Conservation (phyloP, 2,797 vertebrate species). For the Oryzias dopingdopingensis region DNA sequence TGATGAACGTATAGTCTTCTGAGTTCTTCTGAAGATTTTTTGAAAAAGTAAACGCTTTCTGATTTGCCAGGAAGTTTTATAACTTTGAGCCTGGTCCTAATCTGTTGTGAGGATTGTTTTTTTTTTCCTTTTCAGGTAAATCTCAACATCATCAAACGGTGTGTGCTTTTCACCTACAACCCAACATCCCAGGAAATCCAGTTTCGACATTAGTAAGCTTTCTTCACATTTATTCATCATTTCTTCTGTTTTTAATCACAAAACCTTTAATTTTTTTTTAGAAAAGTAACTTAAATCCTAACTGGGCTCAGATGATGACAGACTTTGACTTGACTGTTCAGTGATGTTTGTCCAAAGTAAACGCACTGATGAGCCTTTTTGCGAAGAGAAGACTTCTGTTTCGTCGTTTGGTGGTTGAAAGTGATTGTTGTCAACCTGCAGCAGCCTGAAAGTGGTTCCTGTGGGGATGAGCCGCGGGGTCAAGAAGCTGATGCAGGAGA, state of each 20-base stretch:
- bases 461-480: constrained; percentile 90
- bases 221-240: no score
- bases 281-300: not conserved
- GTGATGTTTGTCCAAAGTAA: constrained; percentile 85
- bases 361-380: constrained; percentile 76
- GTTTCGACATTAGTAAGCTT: constrained; percentile 86
- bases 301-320: constrained; percentile 72
- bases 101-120: not conserved
- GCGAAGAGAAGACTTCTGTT: accelerated
- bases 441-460: constrained; percentile 92
- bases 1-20: constrained; percentile 81
- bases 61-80: constrained; percentile 38
- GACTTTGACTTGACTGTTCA: constrained; percentile 66
- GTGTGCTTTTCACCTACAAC: constrained; percentile 86
- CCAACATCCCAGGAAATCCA: constrained; percentile 80
- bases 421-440: constrained; percentile 47
- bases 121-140: constrained; percentile 75
- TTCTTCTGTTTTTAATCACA: not conserved
- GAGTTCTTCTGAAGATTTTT: constrained; percentile 67
- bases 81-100: accelerated
- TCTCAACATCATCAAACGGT: constrained; percentile 90
- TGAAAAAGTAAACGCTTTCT: constrained; percentile 76
- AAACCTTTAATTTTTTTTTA: not conserved
- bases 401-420: not conserved
- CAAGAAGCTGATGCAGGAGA: constrained; percentile 94